Conservation (phyloP, 2,113 vertebrate species). For the Python bivittatus region DNA sequence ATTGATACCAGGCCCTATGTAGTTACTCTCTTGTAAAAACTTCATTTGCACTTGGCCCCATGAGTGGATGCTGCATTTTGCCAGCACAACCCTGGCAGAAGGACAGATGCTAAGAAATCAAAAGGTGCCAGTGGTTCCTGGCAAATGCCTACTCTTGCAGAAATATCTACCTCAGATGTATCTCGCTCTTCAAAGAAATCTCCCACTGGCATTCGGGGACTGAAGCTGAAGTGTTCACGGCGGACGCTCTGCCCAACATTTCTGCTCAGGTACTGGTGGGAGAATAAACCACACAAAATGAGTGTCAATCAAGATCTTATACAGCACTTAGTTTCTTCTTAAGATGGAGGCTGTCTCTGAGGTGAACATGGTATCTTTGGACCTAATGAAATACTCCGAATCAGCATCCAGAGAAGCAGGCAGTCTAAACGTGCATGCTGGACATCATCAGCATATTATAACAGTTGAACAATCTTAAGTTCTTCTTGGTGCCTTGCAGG, state of each 20-base stretch:
- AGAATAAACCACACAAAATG: neutral
- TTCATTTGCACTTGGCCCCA: neutral
- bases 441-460: neutral
- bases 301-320: neutral
- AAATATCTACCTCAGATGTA: constrained; percentile 81
- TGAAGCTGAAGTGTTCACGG: constrained; percentile 97
- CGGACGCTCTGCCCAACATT: constrained; percentile 83
- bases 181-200: constrained; percentile 96
- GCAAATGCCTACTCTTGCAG: neutral
- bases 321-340: neutral
- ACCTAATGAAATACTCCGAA: neutral
- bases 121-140: neutral
- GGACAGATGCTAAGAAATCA: neutral
- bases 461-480: neutral
- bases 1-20: neutral
- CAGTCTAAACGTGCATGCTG: neutral
- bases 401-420: neutral
- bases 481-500: neutral
- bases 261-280: constrained; percentile 85
- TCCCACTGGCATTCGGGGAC: constrained; percentile 94
- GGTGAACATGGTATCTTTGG: neutral
- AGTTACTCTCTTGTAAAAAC: neutral
- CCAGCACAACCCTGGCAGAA: neutral
- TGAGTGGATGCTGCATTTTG: neutral
- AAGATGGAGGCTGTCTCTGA: neutral